A percentile compares a stretch with the other conserved stretches of the same genome.
These are phyloP conservation scores for Pachypeltis micranthus DNA, from an alignment of 1,140 invertebrate genomes.

Conservation along the genomic window DNA sequence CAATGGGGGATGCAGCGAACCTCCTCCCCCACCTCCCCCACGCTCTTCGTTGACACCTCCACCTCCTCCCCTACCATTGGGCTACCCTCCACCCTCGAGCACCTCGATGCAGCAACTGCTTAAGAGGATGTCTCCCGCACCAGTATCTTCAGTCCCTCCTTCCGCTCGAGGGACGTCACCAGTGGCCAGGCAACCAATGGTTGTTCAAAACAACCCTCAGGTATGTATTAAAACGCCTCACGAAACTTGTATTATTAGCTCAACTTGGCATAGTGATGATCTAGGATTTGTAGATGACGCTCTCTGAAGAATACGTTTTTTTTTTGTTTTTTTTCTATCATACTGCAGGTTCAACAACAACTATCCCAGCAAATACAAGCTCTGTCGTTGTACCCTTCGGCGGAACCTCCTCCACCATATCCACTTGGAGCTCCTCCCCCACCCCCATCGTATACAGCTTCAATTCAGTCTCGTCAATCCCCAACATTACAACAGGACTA, in stretches of 20 bases:
- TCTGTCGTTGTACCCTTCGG: conserved; percentile 48
- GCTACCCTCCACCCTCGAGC: conserved; percentile 32
- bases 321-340: too few relatives aligned
- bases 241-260: too few relatives aligned
- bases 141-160: conserved; percentile 46
- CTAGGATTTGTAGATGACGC: too few relatives aligned
- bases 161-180: conserved; percentile 63
- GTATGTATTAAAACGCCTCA: too few relatives aligned
- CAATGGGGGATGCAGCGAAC: conserved; percentile 36
- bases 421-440: conserved; percentile 58
- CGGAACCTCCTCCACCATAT: conserved; percentile 60
- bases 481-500: conserved; percentile 62
- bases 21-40: conserved; percentile 36
- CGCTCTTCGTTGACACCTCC: conserved; percentile 54
- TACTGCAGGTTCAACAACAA: conserved; percentile 56
- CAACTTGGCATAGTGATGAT: too few relatives aligned
- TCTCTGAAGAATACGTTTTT: too few relatives aligned
- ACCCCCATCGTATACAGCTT: conserved; percentile 68
- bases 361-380: conserved; percentile 75
- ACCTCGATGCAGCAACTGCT: conserved; percentile 67
- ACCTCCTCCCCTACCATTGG: conserved; percentile 54
- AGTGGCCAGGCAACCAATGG: conserved; percentile 59
- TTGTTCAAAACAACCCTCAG: conserved; percentile 68
- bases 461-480: conserved; percentile 73
- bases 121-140: conserved; percentile 72